Evolutionary conservation across 1,140 invertebrate genomes (phyloP), one percentile per base, ranked within the genome.

Genomic region (Mizuhopecten yessoensis): DNA sequence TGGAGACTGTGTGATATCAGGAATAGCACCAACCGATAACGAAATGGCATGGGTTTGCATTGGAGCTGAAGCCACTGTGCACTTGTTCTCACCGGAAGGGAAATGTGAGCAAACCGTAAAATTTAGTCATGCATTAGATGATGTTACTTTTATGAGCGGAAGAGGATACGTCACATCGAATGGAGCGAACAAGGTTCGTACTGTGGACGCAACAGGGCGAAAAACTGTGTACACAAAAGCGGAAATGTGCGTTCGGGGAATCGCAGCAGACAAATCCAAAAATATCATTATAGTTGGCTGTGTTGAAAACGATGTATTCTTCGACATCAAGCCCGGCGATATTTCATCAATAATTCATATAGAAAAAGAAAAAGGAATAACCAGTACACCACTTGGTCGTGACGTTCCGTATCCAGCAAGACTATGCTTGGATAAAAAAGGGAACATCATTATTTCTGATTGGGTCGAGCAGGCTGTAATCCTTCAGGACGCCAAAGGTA

Each of bases 221-320:
- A 86, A 86, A 87, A 13, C 34, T n/a, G 57, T 45, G 34, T 90
- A 87, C 34, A 87, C 86, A 34, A 42, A 87, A 33, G 49, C 90
- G n/a, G 87, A 90, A 34, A 29, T 42, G 33, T 90, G 90, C 34
- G 87, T 87, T 42, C 39, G 90, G 7, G 90, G 90, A 34, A 49
- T 90, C 34, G 39, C 45, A 49, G 49, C 34, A 23, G 42, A 87
- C 33, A 33, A 23, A 36, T 75, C 49, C 13, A n/a, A 34, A 45
- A 88, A 90, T 13, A 34, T 45, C 11, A 33, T 90, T 34, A 34
- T 49, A 17, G 86, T 57, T 29, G 45, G 86, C 34, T 88, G 87
- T 36, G 87, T 87, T 13, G 90, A 90, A 88, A 90, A 90, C 20
- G 90, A 90, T 36, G 90, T 57, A 2, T 90, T 90, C 87, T 90